Conservation (phyloP, 64 coral and sea anemone species). For the Dendrophyllia cribrosa region DNA sequence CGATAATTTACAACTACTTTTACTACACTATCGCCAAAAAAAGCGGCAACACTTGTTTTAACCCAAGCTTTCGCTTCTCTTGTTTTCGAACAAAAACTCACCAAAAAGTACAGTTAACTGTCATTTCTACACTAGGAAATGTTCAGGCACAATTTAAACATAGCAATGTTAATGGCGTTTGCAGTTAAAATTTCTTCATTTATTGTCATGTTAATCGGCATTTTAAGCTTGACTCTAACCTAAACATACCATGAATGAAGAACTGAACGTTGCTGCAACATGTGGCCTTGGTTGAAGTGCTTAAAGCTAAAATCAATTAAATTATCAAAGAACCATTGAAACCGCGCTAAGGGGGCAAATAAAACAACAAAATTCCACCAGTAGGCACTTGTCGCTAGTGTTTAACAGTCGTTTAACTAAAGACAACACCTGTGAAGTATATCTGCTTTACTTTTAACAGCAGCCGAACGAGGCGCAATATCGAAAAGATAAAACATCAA, state of each 20-base stretch:
- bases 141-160: not conserved
- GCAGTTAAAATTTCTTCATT: constrained; percentile 26
- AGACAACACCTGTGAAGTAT: constrained; percentile 14
- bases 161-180: not conserved
- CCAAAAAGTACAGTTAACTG: not conserved
- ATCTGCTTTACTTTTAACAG: too few species aligned
- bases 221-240: constrained; percentile 22
- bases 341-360: not conserved
- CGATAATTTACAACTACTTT: not conserved
- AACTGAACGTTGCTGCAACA: constrained; percentile 13
- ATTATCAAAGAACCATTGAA: constrained; percentile 14
- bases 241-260: constrained; percentile 20
- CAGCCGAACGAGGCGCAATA: too few species aligned
- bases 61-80: not conserved
- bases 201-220: constrained; percentile 30
- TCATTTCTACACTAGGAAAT: not conserved
- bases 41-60: not conserved
- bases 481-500: too few species aligned
- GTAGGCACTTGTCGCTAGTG: constrained; percentile 41
- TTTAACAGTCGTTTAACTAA: not conserved
- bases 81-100: not conserved
- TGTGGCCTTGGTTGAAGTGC: constrained; percentile 11
- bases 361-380: constrained; percentile 48
- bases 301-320: not conserved
- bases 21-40: not conserved